phyloP scores from a whole-genome alignment of 2,797 vertebrate genomes.

The Hoplostethus mediterraneus region DNA sequence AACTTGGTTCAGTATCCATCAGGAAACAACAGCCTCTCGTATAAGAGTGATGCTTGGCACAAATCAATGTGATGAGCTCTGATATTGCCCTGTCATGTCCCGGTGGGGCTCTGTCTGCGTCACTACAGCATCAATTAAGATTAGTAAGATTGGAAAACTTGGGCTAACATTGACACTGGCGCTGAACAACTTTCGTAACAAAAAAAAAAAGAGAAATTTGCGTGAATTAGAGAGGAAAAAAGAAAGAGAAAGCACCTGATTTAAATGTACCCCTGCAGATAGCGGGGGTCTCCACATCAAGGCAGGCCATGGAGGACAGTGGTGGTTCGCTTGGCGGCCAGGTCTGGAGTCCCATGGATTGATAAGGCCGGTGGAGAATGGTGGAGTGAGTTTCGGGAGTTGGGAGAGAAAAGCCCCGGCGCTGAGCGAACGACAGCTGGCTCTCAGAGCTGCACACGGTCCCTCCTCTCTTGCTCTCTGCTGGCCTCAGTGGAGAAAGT shows the following conservation, averaged over 20 bases:
- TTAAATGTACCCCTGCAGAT: conserved; percentile 80
- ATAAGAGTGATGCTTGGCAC: conserved; percentile 40
- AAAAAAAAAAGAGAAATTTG: conserved; percentile 8
- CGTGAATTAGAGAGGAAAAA: conserved; percentile 8
- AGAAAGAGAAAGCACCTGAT: conserved; percentile 56
- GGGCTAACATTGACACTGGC: background rate
- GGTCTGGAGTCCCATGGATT: conserved; percentile 84
- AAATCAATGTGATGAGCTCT: conserved; percentile 54
- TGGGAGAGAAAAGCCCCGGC: conserved; percentile 64
- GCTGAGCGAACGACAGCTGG: conserved; percentile 60
- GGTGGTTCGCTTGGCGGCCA: conserved; percentile 70
- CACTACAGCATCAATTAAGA: conserved; percentile 29
- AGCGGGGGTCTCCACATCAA: conserved; percentile 83
- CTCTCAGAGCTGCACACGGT: conserved; percentile 57
- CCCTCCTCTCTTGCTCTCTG: conserved; percentile 71
- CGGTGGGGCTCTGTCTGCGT: conserved; percentile 44
- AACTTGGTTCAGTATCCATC: conserved; percentile 14
- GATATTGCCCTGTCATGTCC: conserved; percentile 65
- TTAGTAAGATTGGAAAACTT: conserved; percentile 1
- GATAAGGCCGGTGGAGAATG: conserved; percentile 64
- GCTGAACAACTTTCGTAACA: background rate
- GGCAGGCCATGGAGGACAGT: conserved; percentile 83
- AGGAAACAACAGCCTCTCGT: conserved; percentile 36
- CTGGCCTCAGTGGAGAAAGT: conserved; percentile 67
- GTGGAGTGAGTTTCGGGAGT: conserved; percentile 34